Evolutionary conservation across 92 coral and sea anemone species (phyloP), one percentile per base, ranked within the genome.

Genomic region (Porites divaricata): DNA sequence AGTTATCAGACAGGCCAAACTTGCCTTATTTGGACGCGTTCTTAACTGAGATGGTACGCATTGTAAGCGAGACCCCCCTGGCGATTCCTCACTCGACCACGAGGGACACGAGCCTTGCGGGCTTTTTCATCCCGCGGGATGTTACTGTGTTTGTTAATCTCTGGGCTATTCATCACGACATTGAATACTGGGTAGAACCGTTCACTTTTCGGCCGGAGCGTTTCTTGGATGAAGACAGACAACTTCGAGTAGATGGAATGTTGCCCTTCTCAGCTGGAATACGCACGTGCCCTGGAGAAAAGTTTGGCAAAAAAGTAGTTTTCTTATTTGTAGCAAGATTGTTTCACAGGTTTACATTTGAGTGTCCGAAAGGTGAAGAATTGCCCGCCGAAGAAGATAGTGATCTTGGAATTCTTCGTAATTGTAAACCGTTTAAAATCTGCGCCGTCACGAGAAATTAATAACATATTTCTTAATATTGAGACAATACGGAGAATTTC

Each of bases 111-210:
- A 81, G 81, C 19, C 85, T 92, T 50, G 85, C 79, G 8, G 95
- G 93, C 13, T 92, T 59, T 81, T 52, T 70, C 59, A 84, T 92
- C 75, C 95, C 95, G 9, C 85, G 85, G 77, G 93, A 92, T 64
- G 90, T 82, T 17, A 85, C 88, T 12, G 91, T 92, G 35, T 84
- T 90, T 64, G n/a, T 87, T 12, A 92, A 92, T 70, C 93, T 92
- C 67, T 92, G 95, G 93, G 95, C 89, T 23, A 92, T 92, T 49
- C 90, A 92, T 57, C 93, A 92, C 78, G 93, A 89, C 80, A 72
- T 86, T 19, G 93, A 83, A 67, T 64, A 67, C 70, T 92, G 88
- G 78, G 72, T 71, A 1, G 83, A 89, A 2, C 95, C 95, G 8
- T 87, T 80, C 66, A 26, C 57, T 24, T 81, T 81, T 67, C 54